Conservation (phyloP, 2,888 invertebrate species). For the Horisme vitalbata region DNA sequence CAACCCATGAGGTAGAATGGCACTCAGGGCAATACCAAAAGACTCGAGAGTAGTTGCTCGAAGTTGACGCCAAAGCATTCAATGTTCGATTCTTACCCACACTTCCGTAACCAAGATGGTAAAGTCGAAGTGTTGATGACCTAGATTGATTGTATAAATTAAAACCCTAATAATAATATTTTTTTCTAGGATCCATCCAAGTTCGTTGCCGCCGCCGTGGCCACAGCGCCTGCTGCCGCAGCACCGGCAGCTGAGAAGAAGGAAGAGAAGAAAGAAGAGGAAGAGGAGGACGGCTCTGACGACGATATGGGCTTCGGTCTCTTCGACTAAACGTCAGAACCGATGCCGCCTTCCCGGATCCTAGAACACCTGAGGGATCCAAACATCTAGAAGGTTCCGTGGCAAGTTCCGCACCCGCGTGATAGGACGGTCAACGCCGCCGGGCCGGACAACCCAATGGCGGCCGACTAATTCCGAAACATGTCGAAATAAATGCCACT, state of each 20-base stretch:
- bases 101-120: too few relatives aligned
- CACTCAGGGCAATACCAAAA: too few relatives aligned
- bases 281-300: slow-evolving; percentile 91
- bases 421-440: slow-evolving; percentile 56
- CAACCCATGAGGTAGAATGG: too few relatives aligned
- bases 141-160: too few relatives aligned
- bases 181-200: slow-evolving; percentile 93
- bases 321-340: slow-evolving; percentile 86
- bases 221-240: slow-evolving; percentile 86
- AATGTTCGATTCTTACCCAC: too few relatives aligned
- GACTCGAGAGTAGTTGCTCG: too few relatives aligned
- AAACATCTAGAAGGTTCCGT: slow-evolving; percentile 21
- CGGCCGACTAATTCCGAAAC: slow-evolving; percentile 52
- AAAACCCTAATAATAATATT: neutral
- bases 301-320: slow-evolving; percentile 99
- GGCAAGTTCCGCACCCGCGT: slow-evolving; percentile 45
- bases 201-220: slow-evolving; percentile 87
- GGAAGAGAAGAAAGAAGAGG: slow-evolving; percentile 90
- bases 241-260: slow-evolving; percentile 84
- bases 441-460: slow-evolving; percentile 75
- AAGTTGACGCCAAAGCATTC: too few relatives aligned
- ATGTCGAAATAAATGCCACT: slow-evolving; percentile 61
- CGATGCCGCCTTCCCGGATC: slow-evolving; percentile 26
- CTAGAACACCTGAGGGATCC: slow-evolving; percentile 14
- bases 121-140: too few relatives aligned